Percentiles rank a stretch among this genome's conserved stretches.
phyloP scores from a whole-genome alignment of 2,797 vertebrate species.

The Amazona finschi region DNA sequence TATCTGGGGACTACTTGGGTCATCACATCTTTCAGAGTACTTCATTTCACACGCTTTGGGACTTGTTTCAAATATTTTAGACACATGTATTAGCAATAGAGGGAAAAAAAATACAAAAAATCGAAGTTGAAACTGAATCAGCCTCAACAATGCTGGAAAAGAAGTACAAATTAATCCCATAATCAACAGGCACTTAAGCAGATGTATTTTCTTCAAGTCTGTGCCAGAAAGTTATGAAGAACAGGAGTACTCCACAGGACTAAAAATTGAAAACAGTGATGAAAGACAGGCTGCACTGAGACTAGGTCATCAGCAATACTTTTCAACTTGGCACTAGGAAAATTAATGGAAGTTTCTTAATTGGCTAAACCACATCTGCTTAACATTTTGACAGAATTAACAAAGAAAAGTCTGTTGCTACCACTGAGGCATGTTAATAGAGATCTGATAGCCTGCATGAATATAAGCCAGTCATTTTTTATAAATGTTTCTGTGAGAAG shows the following conservation, averaged over 20 bases:
- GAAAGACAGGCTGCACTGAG: not conserved
- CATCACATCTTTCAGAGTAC: not conserved
- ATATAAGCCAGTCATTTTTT: not conserved
- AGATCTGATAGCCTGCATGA: not conserved
- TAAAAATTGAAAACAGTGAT: not conserved
- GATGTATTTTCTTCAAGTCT: not conserved
- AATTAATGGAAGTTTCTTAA: constrained; percentile 17
- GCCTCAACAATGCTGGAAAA: not conserved
- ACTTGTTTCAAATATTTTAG: not conserved
- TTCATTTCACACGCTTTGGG: not conserved
- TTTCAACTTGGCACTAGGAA: not conserved
- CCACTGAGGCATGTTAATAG: not conserved
- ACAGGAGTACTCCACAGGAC: not conserved
- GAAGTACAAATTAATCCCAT: not conserved
- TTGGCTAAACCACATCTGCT: constrained; percentile 24
- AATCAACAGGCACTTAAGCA: not conserved
- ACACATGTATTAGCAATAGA: accelerated
- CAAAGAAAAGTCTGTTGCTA: not conserved
- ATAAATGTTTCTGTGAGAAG: not conserved
- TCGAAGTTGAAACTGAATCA: not conserved
- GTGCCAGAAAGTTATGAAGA: not conserved
- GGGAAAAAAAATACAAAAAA: not conserved
- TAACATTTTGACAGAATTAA: constrained; percentile 27
- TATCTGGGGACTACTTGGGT: not conserved
- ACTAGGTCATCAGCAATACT: not conserved